Evolutionary conservation across 2,797 vertebrate species (phyloP), one percentile per base, ranked within the genome.

Genomic region (Champsocephalus gunnari): DNA sequence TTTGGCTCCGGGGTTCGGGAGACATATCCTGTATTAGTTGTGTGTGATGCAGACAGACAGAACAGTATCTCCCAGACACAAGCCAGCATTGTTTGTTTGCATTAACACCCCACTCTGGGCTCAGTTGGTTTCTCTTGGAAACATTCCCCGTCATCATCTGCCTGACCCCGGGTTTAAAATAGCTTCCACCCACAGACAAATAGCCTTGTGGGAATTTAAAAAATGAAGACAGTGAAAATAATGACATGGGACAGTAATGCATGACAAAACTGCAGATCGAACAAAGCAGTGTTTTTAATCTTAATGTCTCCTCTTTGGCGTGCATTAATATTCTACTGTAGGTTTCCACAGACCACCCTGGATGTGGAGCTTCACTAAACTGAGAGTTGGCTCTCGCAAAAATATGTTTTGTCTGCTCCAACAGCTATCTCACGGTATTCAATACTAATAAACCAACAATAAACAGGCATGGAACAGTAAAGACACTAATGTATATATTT

Each of bases 141-240:
- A 80, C 51, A 50, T 71, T 87, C 82, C 81, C 66, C 55, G 57
- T 80, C 79, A 88, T 89, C 82, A 84, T 82, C 62, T 0, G 24
- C 64, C 70, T 87, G 89, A 92, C 76, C 83, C 82, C 48, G 41
- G 80, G 73, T 86, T 88, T 86, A 89, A 93, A 92, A 93, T 92
- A 92, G 83, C 74, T 75, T 68, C 76, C 69, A 88, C 50, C 74
- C 43, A 41, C 76, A 84, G 86, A 88, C 73, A 86, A 84, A 83
- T 59, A 77, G 59, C 66, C 86, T 68, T 16, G n/a, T 60, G 82
- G 88, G 89, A 88, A 90, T 38, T 77, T 66, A 1, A 71, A 80
- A 91, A 84, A 86, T 79, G 66, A 85, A 79, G 48, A 81, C 80
- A 70, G 16, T 76, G 53, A 75, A 80, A 73, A 66, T 81, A 65